Evolutionary conservation across 2,888 invertebrate species (phyloP).

Genomic region (Incurvaria masculella): DNA sequence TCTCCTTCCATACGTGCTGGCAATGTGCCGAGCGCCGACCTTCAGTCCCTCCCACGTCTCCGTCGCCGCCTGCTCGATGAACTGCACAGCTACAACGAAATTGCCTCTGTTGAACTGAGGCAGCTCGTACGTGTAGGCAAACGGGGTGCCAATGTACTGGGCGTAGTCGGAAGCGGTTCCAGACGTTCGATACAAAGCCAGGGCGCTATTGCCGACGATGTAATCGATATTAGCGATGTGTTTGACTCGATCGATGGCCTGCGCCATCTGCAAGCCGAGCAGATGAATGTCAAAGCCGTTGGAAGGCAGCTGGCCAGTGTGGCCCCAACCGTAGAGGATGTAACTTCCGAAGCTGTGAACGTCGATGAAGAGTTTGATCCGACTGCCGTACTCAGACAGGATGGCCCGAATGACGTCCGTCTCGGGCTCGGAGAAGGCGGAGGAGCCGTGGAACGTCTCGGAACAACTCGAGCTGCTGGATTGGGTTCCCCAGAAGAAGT

Average conservation of each 20-base stretch:
- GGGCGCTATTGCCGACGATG: conserved; percentile 44
- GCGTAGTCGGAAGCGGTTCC: conserved; percentile 66
- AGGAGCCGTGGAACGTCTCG: conserved; percentile 61
- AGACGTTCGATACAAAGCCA: conserved; percentile 52
- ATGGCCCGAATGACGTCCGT: conserved; percentile 54
- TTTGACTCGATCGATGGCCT: conserved; percentile 43
- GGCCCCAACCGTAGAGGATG: conserved; percentile 44
- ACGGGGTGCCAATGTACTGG: conserved; percentile 44
- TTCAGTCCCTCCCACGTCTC: conserved; percentile 62
- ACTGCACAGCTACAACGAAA: conserved; percentile 53
- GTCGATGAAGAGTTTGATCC: conserved; percentile 63
- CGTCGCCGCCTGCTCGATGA: conserved; percentile 54
- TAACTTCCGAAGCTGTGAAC: conserved; percentile 66
- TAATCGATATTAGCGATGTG: conserved; percentile 39
- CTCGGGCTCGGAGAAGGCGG: conserved; percentile 67
- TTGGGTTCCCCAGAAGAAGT: conserved; percentile 60
- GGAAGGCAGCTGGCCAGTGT: conserved; percentile 38
- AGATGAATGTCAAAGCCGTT: conserved; percentile 40
- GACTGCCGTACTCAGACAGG: conserved; percentile 37
- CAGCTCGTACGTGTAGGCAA: conserved; percentile 62
- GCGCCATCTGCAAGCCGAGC: conserved; percentile 37
- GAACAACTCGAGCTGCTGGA: conserved; percentile 51
- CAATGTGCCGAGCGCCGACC: conserved; percentile 41
- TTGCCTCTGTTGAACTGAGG: conserved; percentile 37
- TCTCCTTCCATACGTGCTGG: background rate